Base-by-base conservation (phyloP, 2,888 invertebrate genomes). In the Ferdinandea cuprea region DNA sequence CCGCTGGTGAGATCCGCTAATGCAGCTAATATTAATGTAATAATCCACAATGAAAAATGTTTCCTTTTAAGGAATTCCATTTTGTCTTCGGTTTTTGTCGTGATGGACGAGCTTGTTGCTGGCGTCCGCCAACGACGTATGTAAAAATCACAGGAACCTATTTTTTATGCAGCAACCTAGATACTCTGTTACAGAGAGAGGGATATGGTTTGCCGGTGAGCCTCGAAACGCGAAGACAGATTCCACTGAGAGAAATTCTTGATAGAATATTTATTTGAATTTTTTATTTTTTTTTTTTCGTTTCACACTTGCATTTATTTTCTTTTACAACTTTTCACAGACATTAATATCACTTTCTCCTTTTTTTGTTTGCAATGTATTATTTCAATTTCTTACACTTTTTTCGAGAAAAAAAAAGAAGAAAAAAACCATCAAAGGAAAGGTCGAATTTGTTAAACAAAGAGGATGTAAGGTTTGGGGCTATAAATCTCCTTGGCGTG, bases 61-160 rank as follows among this genome's bases (percentile, higher is more conserved):
- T 89, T 89, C 86, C 88, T 89, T 87, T 88, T 89, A 86, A 89
- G 87, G 86, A 89, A 88, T 87, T 88, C 87, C 90, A 90, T 90
- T 87, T 88, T 88, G 87, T 85, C 52, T 74, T 58, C 52, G 65
- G 58, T 52, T 66, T 65, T 32, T 68, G 79, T 74, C 79, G 84
- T 79, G 79, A 83, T 83, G 78, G 78, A 83, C 83, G 83, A 78
- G 72, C 72, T 72, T 61, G 66, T 72, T 71, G 77, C 59, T 52
- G 65, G 44, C 48, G 81, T 83, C 78, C 78, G 72, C 78, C 83
- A 78, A 78, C 72, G 72, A 63, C 66, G 61, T 56, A 63, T 68
- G 61, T 56, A 17, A 50, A 72, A 61, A 37, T 21, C 58, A 78
- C 72, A 50, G 54, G 59, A 71, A 73, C 54, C 66, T 37, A 73